Percentiles rank a stretch among this genome's conserved stretches.
Evolutionary conservation across 1,140 invertebrate species (phyloP).

Genomic region (Dolichoris vasculosae): DNA sequence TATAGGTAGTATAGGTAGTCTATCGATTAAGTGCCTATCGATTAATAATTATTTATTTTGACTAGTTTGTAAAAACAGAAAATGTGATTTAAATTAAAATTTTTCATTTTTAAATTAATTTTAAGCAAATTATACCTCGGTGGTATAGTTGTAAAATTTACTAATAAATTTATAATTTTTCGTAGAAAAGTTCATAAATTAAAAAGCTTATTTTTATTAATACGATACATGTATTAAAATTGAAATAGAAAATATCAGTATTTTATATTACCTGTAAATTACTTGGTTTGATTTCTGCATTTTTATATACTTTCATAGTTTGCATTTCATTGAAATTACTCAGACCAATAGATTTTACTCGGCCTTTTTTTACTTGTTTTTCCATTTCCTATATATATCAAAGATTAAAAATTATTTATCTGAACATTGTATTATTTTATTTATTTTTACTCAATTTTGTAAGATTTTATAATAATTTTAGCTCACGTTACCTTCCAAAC

Average conservation of each 20-base stretch:
- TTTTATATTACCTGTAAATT: slow-evolving; percentile 79
- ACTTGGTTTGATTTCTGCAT: slow-evolving; percentile 80
- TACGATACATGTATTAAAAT: too few relatives aligned
- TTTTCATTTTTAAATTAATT: too few relatives aligned
- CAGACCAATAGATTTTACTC: slow-evolving; percentile 82
- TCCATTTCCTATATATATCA: slow-evolving; percentile 80
- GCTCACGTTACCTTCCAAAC: slow-evolving; percentile 78
- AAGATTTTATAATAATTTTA: background rate
- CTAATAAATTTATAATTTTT: too few relatives aligned
- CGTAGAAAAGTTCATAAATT: too few relatives aligned
- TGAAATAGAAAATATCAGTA: background rate
- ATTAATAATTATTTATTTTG: too few relatives aligned
- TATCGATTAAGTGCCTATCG: too few relatives aligned
- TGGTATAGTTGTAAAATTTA: too few relatives aligned
- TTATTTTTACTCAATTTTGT: background rate
- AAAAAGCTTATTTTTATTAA: too few relatives aligned
- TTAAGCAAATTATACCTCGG: too few relatives aligned
- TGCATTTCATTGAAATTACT: slow-evolving; percentile 87
- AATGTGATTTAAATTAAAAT: too few relatives aligned
- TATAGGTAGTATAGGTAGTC: too few relatives aligned
- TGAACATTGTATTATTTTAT: background rate
- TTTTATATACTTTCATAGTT: slow-evolving; percentile 79
- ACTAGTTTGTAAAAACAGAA: too few relatives aligned
- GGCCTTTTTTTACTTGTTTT: slow-evolving; percentile 79
- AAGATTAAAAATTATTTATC: background rate